These are phyloP conservation scores for Sesia bembeciformis DNA, from an alignment of 2,888 invertebrate genomes.

Conservation along the genomic window DNA sequence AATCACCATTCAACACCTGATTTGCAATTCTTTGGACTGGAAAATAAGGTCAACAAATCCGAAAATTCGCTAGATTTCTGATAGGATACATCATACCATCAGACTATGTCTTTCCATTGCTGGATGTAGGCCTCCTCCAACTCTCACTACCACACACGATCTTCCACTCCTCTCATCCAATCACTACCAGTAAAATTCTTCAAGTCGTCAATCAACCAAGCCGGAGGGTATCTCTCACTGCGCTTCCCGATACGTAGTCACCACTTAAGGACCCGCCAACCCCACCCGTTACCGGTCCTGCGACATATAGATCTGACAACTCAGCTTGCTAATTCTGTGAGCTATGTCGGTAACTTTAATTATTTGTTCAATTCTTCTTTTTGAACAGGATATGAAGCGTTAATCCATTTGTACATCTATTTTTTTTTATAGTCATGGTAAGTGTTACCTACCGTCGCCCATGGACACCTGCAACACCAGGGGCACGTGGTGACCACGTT, in stretches of 20 bases:
- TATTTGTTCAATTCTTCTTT: background rate
- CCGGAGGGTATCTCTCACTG: background rate
- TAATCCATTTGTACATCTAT: background rate
- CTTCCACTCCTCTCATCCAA: background rate
- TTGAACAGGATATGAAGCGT: background rate
- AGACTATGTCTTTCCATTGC: background rate
- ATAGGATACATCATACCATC: constrained; percentile 38
- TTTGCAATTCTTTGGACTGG: no score
- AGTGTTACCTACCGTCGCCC: no score
- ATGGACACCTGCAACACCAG: no score
- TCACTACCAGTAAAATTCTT: background rate
- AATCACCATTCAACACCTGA: no score
- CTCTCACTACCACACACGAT: background rate
- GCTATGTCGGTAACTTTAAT: background rate
- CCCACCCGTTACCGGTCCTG: background rate
- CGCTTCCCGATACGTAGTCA: background rate
- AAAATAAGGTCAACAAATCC: constrained; percentile 61
- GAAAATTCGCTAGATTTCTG: constrained; percentile 79
- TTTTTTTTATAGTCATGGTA: no score
- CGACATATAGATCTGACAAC: background rate
- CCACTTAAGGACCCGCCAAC: background rate
- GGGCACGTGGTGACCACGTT: no score
- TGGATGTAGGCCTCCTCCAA: background rate
- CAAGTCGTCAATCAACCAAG: background rate
- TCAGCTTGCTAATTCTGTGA: background rate